These are phyloP conservation scores for Anolis apletophallus DNA, from an alignment of 2,797 vertebrate genomes.

Conservation along the genomic window DNA sequence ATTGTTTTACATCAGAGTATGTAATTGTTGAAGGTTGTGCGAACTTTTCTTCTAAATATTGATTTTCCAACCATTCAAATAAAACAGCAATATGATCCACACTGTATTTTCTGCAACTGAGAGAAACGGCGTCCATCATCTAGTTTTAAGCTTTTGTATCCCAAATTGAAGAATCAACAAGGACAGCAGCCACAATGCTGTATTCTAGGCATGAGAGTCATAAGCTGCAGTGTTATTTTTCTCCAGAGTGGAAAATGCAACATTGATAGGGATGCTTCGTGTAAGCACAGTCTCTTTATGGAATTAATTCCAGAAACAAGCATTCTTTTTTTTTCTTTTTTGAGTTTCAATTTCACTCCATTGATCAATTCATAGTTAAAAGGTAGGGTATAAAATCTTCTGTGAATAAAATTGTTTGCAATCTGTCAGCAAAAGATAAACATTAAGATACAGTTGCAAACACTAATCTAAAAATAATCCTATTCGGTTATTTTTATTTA, in stretches of 20 bases:
- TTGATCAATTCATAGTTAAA: neutral
- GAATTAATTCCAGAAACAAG: neutral
- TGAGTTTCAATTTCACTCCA: no score
- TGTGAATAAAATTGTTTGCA: neutral
- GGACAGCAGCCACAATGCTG: no score
- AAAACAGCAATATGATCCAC: neutral
- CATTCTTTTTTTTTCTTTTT: no score
- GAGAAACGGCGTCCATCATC: no score
- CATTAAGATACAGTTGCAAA: neutral
- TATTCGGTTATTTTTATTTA: neutral
- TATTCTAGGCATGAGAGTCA: neutral
- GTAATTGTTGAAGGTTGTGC: no score
- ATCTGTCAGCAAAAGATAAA: neutral
- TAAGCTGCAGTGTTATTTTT: neutral
- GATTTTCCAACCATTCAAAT: neutral
- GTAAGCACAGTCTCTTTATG: no score
- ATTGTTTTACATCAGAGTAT: no score
- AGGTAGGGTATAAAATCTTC: neutral
- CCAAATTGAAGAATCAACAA: no score
- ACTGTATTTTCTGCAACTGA: neutral
- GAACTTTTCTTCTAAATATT: no score
- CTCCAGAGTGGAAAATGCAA: neutral
- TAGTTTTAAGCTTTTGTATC: no score
- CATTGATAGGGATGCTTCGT: neutral
- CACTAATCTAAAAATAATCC: neutral